phyloP scores from a whole-genome alignment of 2,888 invertebrate species.

The Lycocerus yunnanus region DNA sequence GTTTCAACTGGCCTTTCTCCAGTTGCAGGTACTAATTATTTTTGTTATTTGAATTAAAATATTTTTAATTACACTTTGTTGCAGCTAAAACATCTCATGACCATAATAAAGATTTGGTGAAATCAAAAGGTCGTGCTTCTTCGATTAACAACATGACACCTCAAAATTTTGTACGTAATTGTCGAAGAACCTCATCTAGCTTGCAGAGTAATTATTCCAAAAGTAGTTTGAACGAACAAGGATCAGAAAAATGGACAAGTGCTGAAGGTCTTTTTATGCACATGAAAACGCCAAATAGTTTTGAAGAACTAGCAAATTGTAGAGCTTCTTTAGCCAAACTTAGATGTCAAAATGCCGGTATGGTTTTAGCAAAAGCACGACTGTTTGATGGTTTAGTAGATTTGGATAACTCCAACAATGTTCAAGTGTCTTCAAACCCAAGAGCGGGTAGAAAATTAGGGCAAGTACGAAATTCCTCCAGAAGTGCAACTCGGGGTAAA shows the following conservation, averaged over 20 bases:
- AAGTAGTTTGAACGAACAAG: background rate
- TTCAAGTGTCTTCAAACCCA: background rate
- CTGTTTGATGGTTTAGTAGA: constrained; percentile 64
- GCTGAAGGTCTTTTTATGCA: constrained; percentile 53
- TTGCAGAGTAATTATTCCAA: background rate
- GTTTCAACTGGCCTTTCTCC: constrained; percentile 48
- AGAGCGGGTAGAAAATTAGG: constrained; percentile 37
- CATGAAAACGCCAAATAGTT: constrained; percentile 58
- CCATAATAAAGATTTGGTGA: background rate
- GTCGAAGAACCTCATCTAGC: background rate
- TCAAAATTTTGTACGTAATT: background rate
- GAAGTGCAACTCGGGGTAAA: constrained; percentile 38
- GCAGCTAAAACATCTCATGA: background rate
- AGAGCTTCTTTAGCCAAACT: constrained; percentile 75
- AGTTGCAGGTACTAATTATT: constrained; percentile 3
- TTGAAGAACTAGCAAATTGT: constrained; percentile 63
- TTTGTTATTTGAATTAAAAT: background rate
- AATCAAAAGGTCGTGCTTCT: background rate
- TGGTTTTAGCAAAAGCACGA: constrained; percentile 78
- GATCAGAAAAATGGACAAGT: constrained; percentile 52
- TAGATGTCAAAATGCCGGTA: constrained; percentile 76
- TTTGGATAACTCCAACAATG: constrained; percentile 35
- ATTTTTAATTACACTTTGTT: background rate
- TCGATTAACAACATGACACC: background rate
- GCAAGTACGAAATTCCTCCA: constrained; percentile 35